Conservation (phyloP, 23 tunicate species). For the Botrylloides violaceus region DNA sequence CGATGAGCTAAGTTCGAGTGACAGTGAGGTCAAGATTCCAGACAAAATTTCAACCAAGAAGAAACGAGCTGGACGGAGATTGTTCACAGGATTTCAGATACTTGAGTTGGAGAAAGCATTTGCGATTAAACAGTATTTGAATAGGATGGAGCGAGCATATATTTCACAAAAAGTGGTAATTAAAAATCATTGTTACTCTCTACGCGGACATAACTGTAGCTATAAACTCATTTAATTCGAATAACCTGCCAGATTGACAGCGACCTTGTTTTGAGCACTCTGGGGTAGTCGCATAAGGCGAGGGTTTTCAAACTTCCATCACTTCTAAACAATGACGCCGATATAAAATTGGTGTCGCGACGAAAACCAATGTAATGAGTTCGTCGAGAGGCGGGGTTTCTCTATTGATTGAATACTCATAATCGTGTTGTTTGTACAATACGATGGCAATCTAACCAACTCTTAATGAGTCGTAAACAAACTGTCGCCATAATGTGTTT, state of each 20-base stretch:
- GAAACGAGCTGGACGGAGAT: conserved; percentile 46
- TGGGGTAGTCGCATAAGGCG: no score
- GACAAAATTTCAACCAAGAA: background rate
- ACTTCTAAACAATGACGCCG: conserved; percentile 1
- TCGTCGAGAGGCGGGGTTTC: background rate
- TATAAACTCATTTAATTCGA: no score
- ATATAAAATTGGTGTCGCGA: background rate
- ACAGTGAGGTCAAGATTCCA: background rate
- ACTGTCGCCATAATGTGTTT: conserved; percentile 10
- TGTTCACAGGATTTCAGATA: conserved; percentile 73
- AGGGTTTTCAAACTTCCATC: no score
- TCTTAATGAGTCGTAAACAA: background rate
- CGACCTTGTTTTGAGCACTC: no score
- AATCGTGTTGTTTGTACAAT: conserved; percentile 7
- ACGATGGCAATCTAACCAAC: background rate
- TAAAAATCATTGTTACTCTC: background rate
- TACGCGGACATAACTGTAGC: no score
- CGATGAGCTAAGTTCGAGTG: background rate
- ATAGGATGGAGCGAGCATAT: conserved; percentile 51
- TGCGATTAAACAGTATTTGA: conserved; percentile 49
- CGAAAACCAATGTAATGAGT: background rate
- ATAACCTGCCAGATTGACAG: no score
- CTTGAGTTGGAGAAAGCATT: conserved; percentile 65
- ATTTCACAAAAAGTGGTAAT: conserved; percentile 74
- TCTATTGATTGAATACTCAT: background rate